A percentile compares a stretch with the other conserved stretches of the same genome.
phyloP scores from a whole-genome alignment of 2,113 vertebrate species.

The Saguinus midas region DNA sequence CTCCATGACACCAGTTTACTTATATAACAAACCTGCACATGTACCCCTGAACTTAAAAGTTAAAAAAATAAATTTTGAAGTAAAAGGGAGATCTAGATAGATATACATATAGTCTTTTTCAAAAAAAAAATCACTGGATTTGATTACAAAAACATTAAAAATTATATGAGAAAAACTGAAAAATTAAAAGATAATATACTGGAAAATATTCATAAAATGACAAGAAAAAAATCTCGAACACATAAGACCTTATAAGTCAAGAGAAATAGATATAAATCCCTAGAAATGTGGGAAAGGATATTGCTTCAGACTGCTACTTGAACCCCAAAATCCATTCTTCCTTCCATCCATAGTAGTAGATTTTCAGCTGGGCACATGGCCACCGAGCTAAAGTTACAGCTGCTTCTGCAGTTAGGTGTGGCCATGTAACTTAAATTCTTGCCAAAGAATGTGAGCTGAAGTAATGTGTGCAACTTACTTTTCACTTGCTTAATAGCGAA shows the following conservation, averaged over 20 bases:
- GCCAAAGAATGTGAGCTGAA: slow-evolving; percentile 17
- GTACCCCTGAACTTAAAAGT: no score
- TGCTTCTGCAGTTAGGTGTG: slow-evolving; percentile 14
- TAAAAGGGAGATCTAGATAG: no score
- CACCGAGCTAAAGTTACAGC: neutral
- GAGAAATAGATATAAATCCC: slow-evolving; percentile 39
- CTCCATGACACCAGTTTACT: no score
- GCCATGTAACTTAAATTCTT: neutral
- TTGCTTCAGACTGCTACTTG: neutral
- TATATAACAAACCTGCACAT: no score
- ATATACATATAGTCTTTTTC: no score
- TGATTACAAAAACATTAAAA: slow-evolving; percentile 27
- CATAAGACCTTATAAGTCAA: neutral
- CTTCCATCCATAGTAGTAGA: neutral
- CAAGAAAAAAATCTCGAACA: neutral
- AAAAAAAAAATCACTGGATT: neutral
- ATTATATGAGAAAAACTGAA: neutral
- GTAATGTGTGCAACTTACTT: neutral
- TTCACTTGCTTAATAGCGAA: slow-evolving; percentile 30
- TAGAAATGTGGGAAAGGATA: neutral
- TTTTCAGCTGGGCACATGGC: neutral
- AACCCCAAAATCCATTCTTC: slow-evolving; percentile 5
- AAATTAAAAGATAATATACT: slow-evolving; percentile 18
- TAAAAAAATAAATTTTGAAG: no score
- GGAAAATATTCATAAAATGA: neutral